Conservation (phyloP, 2,113 vertebrate species). For the Erythrocebus patas region DNA sequence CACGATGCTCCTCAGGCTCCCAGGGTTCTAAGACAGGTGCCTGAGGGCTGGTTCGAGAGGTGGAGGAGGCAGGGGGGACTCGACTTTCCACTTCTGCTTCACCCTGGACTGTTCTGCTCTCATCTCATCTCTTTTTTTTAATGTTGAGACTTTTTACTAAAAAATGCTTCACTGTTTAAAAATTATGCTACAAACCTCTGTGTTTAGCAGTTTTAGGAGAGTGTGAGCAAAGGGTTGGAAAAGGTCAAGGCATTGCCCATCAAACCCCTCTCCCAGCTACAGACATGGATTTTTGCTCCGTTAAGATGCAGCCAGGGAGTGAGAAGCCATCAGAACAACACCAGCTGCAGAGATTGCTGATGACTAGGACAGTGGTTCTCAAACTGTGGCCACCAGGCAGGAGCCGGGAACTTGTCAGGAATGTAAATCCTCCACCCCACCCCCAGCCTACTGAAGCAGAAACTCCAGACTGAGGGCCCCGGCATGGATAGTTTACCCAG, state of each 20-base stretch:
- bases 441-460: background rate
- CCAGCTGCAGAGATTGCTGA: background rate
- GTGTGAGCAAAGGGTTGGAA: background rate
- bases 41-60: background rate
- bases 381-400: background rate
- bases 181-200: background rate
- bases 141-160: background rate
- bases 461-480: fast-evolving
- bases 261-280: fast-evolving
- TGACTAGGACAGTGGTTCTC: background rate
- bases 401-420: background rate
- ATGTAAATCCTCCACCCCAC: background rate
- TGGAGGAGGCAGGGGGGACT: background rate
- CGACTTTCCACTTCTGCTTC: background rate
- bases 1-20: fast-evolving
- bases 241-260: background rate
- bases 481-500: background rate
- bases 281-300: background rate
- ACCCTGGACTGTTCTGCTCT: background rate
- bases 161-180: background rate
- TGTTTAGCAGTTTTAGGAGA: background rate
- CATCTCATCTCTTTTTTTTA: background rate
- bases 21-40: background rate
- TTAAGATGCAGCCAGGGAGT: background rate
- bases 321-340: background rate